Evolutionary conservation across 2,797 vertebrate genomes (phyloP), one percentile per base, ranked within the genome.

Genomic region (Huso huso): DNA sequence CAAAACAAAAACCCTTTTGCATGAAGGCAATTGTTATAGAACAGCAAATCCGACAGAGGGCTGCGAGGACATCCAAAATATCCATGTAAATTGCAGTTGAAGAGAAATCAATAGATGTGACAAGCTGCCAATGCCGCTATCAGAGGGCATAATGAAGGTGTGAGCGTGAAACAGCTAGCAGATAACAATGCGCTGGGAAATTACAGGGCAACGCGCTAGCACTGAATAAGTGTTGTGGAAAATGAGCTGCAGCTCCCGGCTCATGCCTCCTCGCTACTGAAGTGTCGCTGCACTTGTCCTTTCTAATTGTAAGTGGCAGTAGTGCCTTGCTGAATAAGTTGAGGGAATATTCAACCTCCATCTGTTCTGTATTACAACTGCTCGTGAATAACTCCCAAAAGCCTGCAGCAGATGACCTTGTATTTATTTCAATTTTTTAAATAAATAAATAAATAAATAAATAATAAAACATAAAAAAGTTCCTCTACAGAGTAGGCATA

Each of bases 41-140:
- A 69, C 64, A 0, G 6, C 70, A 49, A 59, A 59, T 62, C 67
- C 37, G 67, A 78, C 75, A 67, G 64, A 76, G 76, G 75, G 83
- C 88, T 81, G 81, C 79, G 79, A 83, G 88, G 86, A 86, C 83
- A 69, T 78, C 79, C 75, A 76, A 84, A 88, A 87, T 66, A 90
- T 91, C 88, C 88, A 93, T 91, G 91, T 91, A 93, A 92, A 94
- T 90, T 86, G 88, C 87, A 90, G 87, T 91, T 89, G 81, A 85
- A 88, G 85, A 81, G 87, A 88, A 92, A 93, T 96, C 93, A 87
- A 93, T 93, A 88, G 83, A 79, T 79, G 88, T 93, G 93, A 94
- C 93, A 93, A 90, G 87, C 89, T 85, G 89, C 87, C 82, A 79
- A 89, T 78, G 82, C 85, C 77, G 82, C 87, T 83, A 83, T 76